Evolutionary conservation across 1,140 invertebrate genomes (phyloP), one percentile per base, ranked within the genome.

Genomic region (Planococcus citri): DNA sequence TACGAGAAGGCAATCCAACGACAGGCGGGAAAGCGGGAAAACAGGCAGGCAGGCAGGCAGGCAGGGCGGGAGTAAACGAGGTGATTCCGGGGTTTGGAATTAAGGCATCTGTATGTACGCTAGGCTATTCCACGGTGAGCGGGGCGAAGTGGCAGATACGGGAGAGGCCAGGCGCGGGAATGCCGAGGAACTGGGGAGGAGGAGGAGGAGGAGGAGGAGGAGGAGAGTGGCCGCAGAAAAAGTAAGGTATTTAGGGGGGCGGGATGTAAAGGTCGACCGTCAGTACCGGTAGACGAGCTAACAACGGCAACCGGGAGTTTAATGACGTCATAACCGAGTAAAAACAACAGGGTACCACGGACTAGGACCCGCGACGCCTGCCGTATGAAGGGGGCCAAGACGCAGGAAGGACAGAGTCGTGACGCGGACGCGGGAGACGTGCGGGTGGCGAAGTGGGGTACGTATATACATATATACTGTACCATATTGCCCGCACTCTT

Each of bases 231-330:
- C 21, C 21, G 17, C 17, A 64, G 60, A 64, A 64, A 27, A 64
- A 6, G 6, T 51, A 51, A 51, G 41, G 41, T 51, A 51, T 51
- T 51, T 25, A 20, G 60, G 9, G 60, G 60, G 14, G 60, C 25
- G 60, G 60, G 14, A 21, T 17, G 22, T 27, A 64, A 64, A 64
- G 60, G 60, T 64, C 60, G 60, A 64, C 60, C 60, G 17, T 64
- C 60, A 64, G 60, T 27, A 64, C 60, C 60, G 60, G 60, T 64
- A 64, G 60, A 64, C 60, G 60, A 64, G 25, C 60, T 24, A 64
- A 64, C 21, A 64, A 64, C 60, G 60, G 60, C 60, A 64, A 27
- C 60, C 60, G 60, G 60, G 60, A 64, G 60, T 64, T 64, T 64
- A 24, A 27, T 64, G 60, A 64, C 60, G 60, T 64, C 60, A 64